A percentile compares a stretch with the other conserved stretches of the same genome.
Evolutionary conservation across 2,888 invertebrate genomes (phyloP).

Genomic region (Leucania comma): DNA sequence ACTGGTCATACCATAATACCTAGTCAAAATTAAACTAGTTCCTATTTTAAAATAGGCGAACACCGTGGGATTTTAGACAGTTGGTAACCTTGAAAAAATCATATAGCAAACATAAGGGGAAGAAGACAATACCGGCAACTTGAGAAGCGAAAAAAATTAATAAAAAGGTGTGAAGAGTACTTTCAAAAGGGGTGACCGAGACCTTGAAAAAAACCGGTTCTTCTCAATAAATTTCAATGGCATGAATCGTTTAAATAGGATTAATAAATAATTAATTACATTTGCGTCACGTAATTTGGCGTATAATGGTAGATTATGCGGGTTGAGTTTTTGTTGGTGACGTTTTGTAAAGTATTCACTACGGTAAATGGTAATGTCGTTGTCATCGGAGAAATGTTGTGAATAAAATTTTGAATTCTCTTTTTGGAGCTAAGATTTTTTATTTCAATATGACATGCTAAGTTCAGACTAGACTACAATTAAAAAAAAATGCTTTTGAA

Average conservation of each 20-base stretch:
- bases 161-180: conserved; percentile 69
- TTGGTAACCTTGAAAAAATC: conserved; percentile 74
- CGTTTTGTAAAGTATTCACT: conserved; percentile 23
- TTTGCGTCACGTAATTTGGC: conserved; percentile 60
- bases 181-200: conserved; percentile 59
- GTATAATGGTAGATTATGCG: conserved; percentile 59
- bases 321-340: conserved; percentile 42
- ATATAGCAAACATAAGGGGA: conserved; percentile 79
- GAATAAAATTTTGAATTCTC: background rate
- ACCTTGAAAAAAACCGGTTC: conserved; percentile 66
- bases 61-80: conserved; percentile 77
- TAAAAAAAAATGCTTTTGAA: background rate
- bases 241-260: conserved; percentile 54
- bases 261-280: conserved; percentile 66
- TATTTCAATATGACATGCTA: too few species aligned
- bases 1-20: background rate
- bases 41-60: conserved; percentile 41
- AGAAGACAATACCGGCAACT: conserved; percentile 66
- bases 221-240: conserved; percentile 62
- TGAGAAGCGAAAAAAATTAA: conserved; percentile 65
- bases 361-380: conserved; percentile 36
- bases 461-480: too few species aligned
- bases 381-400: conserved; percentile 23
- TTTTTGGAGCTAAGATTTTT: background rate
- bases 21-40: conserved; percentile 32